phyloP scores from a whole-genome alignment of 2,797 vertebrate genomes.

The Lophotriccus pileatus region DNA sequence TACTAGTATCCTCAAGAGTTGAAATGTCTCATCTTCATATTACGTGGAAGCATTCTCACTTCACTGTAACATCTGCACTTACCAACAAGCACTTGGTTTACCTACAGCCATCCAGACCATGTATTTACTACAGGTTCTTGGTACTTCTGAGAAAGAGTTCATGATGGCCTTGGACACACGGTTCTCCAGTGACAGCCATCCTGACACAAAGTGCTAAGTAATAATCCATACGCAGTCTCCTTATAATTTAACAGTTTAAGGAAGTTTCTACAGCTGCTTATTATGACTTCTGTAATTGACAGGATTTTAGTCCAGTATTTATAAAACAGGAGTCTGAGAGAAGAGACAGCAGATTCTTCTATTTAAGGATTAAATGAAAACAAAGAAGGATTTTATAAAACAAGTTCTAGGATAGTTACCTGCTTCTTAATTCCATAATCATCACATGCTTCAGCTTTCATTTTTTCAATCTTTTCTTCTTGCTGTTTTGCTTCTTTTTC shows the following conservation, averaged over 20 bases:
- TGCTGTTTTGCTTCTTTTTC: slow-evolving; percentile 89
- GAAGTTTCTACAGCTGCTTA: not conserved
- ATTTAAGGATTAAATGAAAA: not conserved
- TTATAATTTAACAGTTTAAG: not conserved
- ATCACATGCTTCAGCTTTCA: slow-evolving; percentile 87
- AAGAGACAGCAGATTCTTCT: not conserved
- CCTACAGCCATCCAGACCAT: not conserved
- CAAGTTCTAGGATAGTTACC: slow-evolving; percentile 70
- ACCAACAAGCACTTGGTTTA: not conserved
- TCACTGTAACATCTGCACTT: not conserved
- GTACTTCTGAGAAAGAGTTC: not conserved
- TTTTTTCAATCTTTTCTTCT: slow-evolving; percentile 88
- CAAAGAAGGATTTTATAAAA: not conserved
- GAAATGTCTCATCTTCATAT: not conserved
- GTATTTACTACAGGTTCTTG: not conserved
- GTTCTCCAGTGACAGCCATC: not conserved
- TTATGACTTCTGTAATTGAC: not conserved
- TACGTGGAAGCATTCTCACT: not conserved
- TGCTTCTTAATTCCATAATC: slow-evolving; percentile 93
- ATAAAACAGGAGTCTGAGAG: not conserved
- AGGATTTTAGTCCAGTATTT: not conserved
- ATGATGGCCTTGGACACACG: not conserved
- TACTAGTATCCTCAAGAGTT: not conserved
- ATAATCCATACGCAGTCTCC: not conserved
- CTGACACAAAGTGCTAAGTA: not conserved